These are phyloP conservation scores for Drosophila peninsularis DNA, from an alignment of 2,888 invertebrate species.

Conservation along the genomic window DNA sequence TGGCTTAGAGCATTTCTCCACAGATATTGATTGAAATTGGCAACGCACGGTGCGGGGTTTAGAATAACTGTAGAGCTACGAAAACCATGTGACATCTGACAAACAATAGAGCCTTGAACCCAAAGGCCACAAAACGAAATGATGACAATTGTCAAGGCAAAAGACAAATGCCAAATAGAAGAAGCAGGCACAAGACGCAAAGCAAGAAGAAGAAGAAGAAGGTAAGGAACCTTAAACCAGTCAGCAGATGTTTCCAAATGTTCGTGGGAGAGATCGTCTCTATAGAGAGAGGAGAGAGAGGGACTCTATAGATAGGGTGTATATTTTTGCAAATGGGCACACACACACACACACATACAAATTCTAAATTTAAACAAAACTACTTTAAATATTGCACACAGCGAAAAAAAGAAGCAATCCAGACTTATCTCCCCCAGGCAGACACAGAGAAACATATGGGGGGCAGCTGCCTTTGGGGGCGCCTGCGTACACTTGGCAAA, in stretches of 20 bases:
- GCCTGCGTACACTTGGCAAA: constrained; percentile 13
- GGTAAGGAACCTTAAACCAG: constrained; percentile 36
- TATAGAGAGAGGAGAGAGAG: neutral
- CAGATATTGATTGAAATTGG: constrained; percentile 50
- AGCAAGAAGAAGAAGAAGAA: constrained; percentile 6
- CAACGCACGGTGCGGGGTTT: constrained; percentile 27
- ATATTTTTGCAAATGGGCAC: constrained; percentile 43
- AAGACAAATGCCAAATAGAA: constrained; percentile 49
- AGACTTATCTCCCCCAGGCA: constrained; percentile 64
- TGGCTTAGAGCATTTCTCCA: constrained; percentile 54
- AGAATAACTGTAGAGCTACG: constrained; percentile 27
- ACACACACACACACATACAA: constrained; percentile 19
- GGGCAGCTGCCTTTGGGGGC: constrained; percentile 57
- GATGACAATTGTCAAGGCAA: constrained; percentile 62
- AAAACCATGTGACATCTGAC: constrained; percentile 49
- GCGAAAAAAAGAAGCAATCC: constrained; percentile 12
- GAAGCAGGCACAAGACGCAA: neutral
- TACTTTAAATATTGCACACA: constrained; percentile 34
- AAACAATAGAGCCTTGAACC: constrained; percentile 56
- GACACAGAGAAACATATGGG: constrained; percentile 8
- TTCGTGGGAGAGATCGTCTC: constrained; percentile 51
- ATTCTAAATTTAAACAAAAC: constrained; percentile 66
- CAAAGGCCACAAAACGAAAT: constrained; percentile 42
- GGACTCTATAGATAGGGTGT: constrained; percentile 11
- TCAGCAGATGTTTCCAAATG: constrained; percentile 57